Percentiles rank a stretch among this genome's conserved stretches.
Conservation (phyloP, 1,140 invertebrate species). For the Drosophila virilis region DNA sequence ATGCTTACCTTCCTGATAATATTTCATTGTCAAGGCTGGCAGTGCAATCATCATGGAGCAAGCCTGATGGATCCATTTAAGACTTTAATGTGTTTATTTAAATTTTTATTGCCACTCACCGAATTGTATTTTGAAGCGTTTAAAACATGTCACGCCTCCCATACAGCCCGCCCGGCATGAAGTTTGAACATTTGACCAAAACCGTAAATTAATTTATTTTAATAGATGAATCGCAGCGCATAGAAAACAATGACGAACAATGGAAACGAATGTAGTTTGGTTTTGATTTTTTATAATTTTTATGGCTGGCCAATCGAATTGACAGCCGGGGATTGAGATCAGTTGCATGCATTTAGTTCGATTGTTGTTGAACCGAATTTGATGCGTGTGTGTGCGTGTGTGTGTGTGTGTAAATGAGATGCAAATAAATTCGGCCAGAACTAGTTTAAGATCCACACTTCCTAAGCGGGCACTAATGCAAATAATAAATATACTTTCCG, state of each 20-base stretch:
- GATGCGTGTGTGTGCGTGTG: background rate
- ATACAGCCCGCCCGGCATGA: background rate
- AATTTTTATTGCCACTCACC: conserved; percentile 26
- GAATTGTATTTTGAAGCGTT: conserved; percentile 10
- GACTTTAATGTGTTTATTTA: conserved; percentile 34
- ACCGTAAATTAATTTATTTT: conserved; percentile 20
- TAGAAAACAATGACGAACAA: background rate
- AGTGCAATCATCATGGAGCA: conserved; percentile 3
- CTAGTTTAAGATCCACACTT: conserved; percentile 65
- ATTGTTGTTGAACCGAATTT: conserved; percentile 21
- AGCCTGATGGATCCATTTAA: conserved; percentile 4
- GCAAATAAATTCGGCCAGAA: conserved; percentile 57
- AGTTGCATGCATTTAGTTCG: conserved; percentile 1
- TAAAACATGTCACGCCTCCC: conserved; percentile 23
- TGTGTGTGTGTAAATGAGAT: conserved; percentile 17
- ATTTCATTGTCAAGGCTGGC: conserved; percentile 16
- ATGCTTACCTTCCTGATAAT: conserved; percentile 4
- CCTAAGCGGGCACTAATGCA: conserved; percentile 61
- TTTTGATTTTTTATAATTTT: background rate
- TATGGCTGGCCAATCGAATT: conserved; percentile 12
- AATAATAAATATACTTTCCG: conserved; percentile 67
- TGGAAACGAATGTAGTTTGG: conserved; percentile 3
- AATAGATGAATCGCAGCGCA: background rate
- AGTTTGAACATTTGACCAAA: conserved; percentile 5
- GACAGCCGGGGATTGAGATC: conserved; percentile 7